Evolutionary conservation across 2,888 invertebrate species (phyloP).

Genomic region (Dyspetes luteomarginatus): DNA sequence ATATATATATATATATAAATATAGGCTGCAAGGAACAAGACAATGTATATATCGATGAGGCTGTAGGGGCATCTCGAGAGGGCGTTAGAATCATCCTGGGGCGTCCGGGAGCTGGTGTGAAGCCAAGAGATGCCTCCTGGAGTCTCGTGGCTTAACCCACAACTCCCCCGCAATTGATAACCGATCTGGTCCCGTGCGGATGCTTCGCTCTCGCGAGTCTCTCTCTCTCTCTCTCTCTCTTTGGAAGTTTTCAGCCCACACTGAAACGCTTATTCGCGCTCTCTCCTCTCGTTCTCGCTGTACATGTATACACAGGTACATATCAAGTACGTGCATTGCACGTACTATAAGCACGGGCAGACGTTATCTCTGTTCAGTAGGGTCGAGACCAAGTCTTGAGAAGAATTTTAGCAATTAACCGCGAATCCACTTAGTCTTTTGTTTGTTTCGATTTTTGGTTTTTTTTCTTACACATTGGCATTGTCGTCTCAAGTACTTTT

Average conservation of each 20-base stretch:
- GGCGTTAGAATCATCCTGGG: constrained; percentile 46
- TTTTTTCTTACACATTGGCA: constrained; percentile 7
- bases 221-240: not conserved
- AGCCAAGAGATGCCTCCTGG: constrained; percentile 66
- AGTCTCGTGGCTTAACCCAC: constrained; percentile 39
- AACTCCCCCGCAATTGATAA: constrained; percentile 68
- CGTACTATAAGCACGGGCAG: constrained; percentile 8
- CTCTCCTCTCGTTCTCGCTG: not conserved
- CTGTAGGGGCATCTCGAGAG: constrained; percentile 4
- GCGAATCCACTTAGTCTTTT: constrained; percentile 72
- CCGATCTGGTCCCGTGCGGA: constrained; percentile 71
- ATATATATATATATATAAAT: not conserved
- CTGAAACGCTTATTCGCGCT: constrained; percentile 34
- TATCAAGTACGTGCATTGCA: constrained; percentile 31
- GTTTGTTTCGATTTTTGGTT: constrained; percentile 66
- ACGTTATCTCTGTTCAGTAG: constrained; percentile 40
- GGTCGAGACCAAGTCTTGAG: constrained; percentile 50
- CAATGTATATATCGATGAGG: not conserved
- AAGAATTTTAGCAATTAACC: constrained; percentile 78
- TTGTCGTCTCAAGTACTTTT: constrained; percentile 10
- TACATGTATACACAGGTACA: not conserved
- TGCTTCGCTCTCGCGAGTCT: constrained; percentile 44
- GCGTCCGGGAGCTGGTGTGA: constrained; percentile 67
- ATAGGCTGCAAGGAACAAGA: not conserved
- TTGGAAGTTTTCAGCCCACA: constrained; percentile 14